A percentile compares a stretch with the other conserved stretches of the same genome.
These are phyloP conservation scores for Pararge aegeria DNA, from an alignment of 1,140 invertebrate species.

Conservation along the genomic window DNA sequence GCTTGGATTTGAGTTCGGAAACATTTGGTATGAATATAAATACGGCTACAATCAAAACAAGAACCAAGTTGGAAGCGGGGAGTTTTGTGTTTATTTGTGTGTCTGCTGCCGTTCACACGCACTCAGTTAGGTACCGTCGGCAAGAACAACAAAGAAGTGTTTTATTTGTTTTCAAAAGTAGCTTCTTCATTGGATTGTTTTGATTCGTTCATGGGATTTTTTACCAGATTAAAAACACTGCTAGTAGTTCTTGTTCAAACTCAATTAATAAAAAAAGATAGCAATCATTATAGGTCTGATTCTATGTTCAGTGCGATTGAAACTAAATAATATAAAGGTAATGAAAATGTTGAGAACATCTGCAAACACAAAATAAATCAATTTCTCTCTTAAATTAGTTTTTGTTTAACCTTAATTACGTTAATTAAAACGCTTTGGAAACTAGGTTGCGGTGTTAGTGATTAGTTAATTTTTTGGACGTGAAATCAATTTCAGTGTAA, in stretches of 20 bases:
- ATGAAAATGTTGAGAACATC: background rate
- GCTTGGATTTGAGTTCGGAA: background rate
- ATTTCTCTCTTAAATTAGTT: background rate
- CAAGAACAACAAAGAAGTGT: background rate
- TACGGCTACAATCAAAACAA: slow-evolving; percentile 10
- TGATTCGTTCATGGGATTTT: background rate
- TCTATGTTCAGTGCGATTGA: too few species aligned
- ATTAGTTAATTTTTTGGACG: background rate
- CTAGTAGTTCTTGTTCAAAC: too few species aligned
- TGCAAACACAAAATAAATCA: background rate
- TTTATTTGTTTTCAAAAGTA: slow-evolving; percentile 1
- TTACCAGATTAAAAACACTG: background rate
- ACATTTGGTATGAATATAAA: slow-evolving; percentile 14
- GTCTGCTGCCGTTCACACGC: slow-evolving; percentile 13
- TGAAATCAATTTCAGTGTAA: background rate
- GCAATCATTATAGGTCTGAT: too few species aligned
- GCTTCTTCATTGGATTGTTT: slow-evolving; percentile 1
- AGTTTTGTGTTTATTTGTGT: slow-evolving; percentile 14
- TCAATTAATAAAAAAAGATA: too few species aligned
- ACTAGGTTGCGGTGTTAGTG: background rate
- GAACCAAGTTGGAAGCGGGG: slow-evolving; percentile 12
- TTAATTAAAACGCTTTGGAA: background rate
- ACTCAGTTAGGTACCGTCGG: background rate
- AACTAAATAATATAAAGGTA: too few species aligned
- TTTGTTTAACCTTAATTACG: background rate